Evolutionary conservation across 2,888 invertebrate genomes (phyloP).

Genomic region (Tipula confusa): DNA sequence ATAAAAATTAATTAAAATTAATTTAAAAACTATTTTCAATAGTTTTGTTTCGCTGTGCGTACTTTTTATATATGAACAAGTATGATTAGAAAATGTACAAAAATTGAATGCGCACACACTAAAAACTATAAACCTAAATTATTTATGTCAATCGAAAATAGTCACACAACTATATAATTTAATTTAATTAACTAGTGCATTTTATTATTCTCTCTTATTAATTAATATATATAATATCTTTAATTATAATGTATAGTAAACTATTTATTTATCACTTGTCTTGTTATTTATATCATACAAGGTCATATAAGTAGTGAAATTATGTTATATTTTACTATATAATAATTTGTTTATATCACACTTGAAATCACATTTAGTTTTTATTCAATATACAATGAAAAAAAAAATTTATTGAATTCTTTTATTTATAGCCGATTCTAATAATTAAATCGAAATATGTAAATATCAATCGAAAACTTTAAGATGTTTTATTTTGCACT

Average conservation of each 20-base stretch:
- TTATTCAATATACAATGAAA: not conserved
- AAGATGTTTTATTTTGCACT: not conserved
- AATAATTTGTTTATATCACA: not conserved
- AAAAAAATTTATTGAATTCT: too few species aligned
- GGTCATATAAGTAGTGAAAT: not conserved
- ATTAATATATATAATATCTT: not conserved
- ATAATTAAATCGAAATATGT: too few species aligned
- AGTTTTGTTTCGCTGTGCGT: not conserved
- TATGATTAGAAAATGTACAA: not conserved
- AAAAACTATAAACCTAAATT: not conserved
- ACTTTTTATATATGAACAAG: not conserved
- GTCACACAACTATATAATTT: not conserved
- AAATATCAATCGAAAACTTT: not conserved
- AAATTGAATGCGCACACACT: too few species aligned
- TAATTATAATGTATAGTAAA: not conserved
- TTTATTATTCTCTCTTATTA: not conserved
- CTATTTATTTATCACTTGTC: not conserved
- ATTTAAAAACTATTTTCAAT: conserved; percentile 4
- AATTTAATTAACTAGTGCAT: not conserved
- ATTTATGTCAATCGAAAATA: not conserved
- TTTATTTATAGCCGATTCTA: not conserved
- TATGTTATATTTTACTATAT: not conserved
- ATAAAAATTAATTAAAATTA: not conserved
- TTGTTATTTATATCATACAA: not conserved
- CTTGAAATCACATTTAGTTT: not conserved